Percentiles rank a stretch among this genome's conserved stretches.
Conservation (phyloP, 2,888 invertebrate genomes). For the Drosophila neutralis region DNA sequence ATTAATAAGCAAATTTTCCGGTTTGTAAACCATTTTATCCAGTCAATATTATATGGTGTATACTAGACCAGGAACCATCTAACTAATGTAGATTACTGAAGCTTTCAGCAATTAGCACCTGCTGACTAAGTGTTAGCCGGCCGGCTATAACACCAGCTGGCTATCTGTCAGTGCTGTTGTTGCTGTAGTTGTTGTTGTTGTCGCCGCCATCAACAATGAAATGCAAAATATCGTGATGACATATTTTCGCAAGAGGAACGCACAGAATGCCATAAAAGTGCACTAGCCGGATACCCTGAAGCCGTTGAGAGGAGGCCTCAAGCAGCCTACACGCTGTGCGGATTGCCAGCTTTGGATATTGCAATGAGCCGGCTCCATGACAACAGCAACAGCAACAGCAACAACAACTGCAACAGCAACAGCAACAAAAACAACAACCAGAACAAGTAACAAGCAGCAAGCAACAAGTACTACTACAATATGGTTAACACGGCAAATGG, state of each 20-base stretch:
- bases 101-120: constrained; percentile 15
- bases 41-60: not conserved
- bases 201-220: constrained; percentile 45
- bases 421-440: not conserved
- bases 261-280: constrained; percentile 65
- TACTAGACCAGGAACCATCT: not conserved
- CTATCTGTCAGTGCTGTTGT: not conserved
- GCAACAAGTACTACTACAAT: constrained; percentile 27
- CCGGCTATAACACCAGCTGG: constrained; percentile 34
- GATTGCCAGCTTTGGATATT: constrained; percentile 60
- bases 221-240: constrained; percentile 63
- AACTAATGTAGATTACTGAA: constrained; percentile 5
- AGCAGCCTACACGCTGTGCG: constrained; percentile 54
- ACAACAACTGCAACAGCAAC: constrained; percentile 5
- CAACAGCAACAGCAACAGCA: constrained; percentile 21
- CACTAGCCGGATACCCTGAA: constrained; percentile 48
- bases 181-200: not conserved
- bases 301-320: constrained; percentile 25
- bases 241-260: constrained; percentile 62
- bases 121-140: constrained; percentile 44
- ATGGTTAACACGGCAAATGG: constrained; percentile 65
- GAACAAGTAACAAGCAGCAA: constrained; percentile 15
- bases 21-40: not conserved
- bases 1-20: not conserved
- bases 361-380: constrained; percentile 41